These are phyloP conservation scores for Aricia agestis DNA, from an alignment of 1,140 invertebrate genomes.

Conservation along the genomic window DNA sequence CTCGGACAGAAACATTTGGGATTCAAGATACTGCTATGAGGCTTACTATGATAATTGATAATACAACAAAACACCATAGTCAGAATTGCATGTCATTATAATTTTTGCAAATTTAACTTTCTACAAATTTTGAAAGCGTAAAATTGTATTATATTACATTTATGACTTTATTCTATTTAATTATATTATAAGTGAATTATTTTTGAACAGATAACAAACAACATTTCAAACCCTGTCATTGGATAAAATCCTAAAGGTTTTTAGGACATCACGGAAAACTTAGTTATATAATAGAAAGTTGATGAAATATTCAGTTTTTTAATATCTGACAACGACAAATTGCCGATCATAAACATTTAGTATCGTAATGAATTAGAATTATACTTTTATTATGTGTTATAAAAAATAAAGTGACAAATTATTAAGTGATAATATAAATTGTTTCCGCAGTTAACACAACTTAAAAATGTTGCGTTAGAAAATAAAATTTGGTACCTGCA, in stretches of 20 bases:
- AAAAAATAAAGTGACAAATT: neutral
- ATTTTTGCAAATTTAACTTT: conserved; percentile 1
- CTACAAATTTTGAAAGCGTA: neutral
- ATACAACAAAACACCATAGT: neutral
- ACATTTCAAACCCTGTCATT: neutral
- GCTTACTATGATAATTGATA: too few species aligned
- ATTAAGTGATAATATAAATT: neutral
- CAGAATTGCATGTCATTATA: neutral
- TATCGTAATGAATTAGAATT: neutral
- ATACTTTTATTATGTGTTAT: neutral
- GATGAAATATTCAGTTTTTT: neutral
- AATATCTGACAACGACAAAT: neutral
- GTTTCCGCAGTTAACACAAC: neutral
- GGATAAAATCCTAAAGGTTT: neutral
- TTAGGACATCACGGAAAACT: neutral
- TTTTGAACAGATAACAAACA: too few species aligned
- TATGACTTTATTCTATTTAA: neutral
- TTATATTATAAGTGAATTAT: neutral
- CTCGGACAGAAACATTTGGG: too few species aligned
- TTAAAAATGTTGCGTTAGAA: neutral
- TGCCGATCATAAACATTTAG: neutral
- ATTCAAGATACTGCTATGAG: too few species aligned
- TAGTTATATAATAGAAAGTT: neutral
- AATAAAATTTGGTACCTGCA: too few species aligned
- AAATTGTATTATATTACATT: neutral